These are phyloP conservation scores for Oreochromis grahami DNA, from an alignment of 2,797 vertebrate species.

Conservation along the genomic window DNA sequence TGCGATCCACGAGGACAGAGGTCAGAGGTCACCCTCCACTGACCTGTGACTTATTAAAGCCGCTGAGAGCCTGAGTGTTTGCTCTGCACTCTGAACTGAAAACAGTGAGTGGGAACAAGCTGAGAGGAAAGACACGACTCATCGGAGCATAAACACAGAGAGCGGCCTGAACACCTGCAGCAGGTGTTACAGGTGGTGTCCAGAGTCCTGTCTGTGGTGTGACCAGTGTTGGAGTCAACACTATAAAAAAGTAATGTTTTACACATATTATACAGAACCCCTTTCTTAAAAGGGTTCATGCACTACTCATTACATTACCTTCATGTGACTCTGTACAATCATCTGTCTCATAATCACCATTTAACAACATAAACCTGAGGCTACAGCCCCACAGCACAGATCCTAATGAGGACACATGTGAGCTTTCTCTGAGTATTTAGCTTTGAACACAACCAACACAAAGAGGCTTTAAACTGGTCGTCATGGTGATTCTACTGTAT, in stretches of 20 bases:
- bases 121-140: neutral
- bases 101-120: neutral
- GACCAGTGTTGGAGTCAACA: neutral
- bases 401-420: neutral
- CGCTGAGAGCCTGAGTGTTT: neutral
- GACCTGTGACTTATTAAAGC: neutral
- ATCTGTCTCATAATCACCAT: neutral
- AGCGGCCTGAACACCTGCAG: neutral
- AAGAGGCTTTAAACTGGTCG: neutral
- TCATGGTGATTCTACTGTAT: neutral
- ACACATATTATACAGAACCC: neutral
- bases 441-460: neutral
- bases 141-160: neutral
- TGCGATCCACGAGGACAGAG: neutral
- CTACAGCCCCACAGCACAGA: neutral
- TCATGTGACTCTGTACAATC: neutral
- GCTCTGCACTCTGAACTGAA: neutral
- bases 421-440: neutral
- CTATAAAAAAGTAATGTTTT: neutral
- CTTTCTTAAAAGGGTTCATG: neutral
- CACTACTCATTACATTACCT: neutral
- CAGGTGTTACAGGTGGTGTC: neutral
- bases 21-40: neutral
- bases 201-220: neutral
- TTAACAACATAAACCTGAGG: neutral